These are phyloP conservation scores for Cydia fagiglandana DNA, from an alignment of 1,140 invertebrate genomes.

Conservation along the genomic window DNA sequence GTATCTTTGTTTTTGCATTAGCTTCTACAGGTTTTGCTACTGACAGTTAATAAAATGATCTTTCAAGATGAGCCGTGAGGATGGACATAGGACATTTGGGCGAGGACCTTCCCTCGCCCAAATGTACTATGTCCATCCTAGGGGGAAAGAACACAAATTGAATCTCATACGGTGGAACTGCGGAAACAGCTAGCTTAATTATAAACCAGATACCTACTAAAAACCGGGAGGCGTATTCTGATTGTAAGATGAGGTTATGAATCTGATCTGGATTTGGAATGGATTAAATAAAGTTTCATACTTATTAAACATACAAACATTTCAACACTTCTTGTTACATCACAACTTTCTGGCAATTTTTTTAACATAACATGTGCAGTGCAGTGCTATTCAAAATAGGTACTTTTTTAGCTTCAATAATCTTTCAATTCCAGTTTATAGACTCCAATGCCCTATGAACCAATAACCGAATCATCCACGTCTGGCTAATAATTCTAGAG, in stretches of 20 bases:
- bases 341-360: not conserved
- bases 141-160: no score
- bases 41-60: constrained; percentile 7
- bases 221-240: no score
- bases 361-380: not conserved
- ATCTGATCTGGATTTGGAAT: no score
- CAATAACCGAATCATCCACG: constrained; percentile 30
- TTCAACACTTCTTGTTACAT: no score
- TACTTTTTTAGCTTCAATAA: not conserved
- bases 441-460: constrained; percentile 5
- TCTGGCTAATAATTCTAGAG: constrained; percentile 23
- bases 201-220: no score
- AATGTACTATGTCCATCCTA: no score
- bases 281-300: no score
- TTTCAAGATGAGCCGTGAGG: not conserved
- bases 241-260: no score
- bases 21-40: not conserved
- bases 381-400: not conserved
- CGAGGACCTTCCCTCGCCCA: no score
- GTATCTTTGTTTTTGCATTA: constrained; percentile 26
- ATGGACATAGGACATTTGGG: not conserved
- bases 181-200: no score
- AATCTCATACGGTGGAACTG: no score
- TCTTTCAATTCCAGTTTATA: not conserved
- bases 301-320: no score